Base-by-base conservation (phyloP, 2,113 vertebrate species). In the Crotophaga sulcirostris region DNA sequence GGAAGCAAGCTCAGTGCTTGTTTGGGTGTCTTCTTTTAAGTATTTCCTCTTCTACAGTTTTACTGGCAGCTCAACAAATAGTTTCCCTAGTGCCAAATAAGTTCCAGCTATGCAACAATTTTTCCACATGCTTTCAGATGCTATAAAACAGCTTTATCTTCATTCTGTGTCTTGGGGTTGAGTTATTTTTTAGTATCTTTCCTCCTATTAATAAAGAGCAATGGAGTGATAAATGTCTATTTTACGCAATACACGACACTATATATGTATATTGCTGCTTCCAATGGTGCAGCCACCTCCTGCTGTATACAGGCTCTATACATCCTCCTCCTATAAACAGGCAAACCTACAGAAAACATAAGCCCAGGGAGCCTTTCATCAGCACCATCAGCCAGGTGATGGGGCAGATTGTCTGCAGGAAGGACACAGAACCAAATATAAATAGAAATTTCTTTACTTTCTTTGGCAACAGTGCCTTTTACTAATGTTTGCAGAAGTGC, bases 161-260 rank as follows among this genome's bases (percentile, higher is more conserved):
- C 81, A 84, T 87, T 78, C 87, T 90, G 79, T 85, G 75, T 94
- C 81, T 94, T 70, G 73, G 51, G 70, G 42, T 93, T 91, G 94
- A 97, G 83, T 84, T 85, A 96, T 90, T 91, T 94, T 93, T 94
- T 76, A 95, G 88, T 87, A 68, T 91, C 94, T 93, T 95, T 84
- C 91, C 70, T 94, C 80, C 94, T 95, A 90, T 96, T 94, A 96
- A 92, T 96, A 93, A 97, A 96, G 83, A 68, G 90, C 91, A 96
- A 93, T 92, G 90, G 92, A 91, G 84, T 94, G 94, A 94, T 94
- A 94, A 96, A 97, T 93, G 88, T 81, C 68, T 78, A 3, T 84
- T 95, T 90, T 96, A 86, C 3, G 0, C 72, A 86, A 44, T 60
- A 64, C 72, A 80, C 83, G 78, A 76, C 76, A 74, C 47, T 87